Base-by-base conservation (phyloP, 2,888 invertebrate species). In the Lordiphosa andalusiaca region DNA sequence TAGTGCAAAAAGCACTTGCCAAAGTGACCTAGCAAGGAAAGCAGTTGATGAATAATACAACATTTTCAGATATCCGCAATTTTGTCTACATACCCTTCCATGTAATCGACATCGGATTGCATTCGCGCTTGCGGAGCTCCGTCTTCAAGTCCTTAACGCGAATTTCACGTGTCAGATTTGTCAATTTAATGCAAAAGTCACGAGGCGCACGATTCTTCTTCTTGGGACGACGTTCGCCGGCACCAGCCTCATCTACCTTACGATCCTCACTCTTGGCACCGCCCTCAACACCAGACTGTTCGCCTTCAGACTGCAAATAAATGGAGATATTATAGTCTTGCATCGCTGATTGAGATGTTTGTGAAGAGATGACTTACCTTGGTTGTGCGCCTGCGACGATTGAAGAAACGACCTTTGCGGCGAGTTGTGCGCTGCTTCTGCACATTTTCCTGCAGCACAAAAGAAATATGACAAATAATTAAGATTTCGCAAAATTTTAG, bases 1-100 rank as follows among this genome's bases (percentile, higher is more conserved):
- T 94, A 95, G 88, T 95, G 94, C 72, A 95, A 90, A 81, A 93
- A 94, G 84, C 94, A 94, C 87, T 92, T 93, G 52, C 94, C 94
- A 54, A 91, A 91, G 88, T 91, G 91, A 58, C 92, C 92, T 92
- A 38, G 0, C 4, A 21, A 4, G 4, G 3, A 16, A 36, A n/a
- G 6, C 0, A 6, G 0, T 7, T 10, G 1, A 3, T 52, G 13
- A 52, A 39, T 21, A 1, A 7, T 16, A 30, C 6, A 25, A 25
- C 13, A 5, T 16, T 44, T 38, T 4, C 0, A 1, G 0, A 5
- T n/a, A 10, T 4, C 2, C 16, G 3, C 3, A 6, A 3, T 19
- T 3, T 0, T 30, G 3, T 71, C 48, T 16, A n/a, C 19, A 2
- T 85, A 88, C 90, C 92, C 90, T 92, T 92, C 95, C 95, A 95